A percentile compares a stretch with the other conserved stretches of the same genome.
Conservation (phyloP, 2,888 invertebrate species). For the Euproctis similis region DNA sequence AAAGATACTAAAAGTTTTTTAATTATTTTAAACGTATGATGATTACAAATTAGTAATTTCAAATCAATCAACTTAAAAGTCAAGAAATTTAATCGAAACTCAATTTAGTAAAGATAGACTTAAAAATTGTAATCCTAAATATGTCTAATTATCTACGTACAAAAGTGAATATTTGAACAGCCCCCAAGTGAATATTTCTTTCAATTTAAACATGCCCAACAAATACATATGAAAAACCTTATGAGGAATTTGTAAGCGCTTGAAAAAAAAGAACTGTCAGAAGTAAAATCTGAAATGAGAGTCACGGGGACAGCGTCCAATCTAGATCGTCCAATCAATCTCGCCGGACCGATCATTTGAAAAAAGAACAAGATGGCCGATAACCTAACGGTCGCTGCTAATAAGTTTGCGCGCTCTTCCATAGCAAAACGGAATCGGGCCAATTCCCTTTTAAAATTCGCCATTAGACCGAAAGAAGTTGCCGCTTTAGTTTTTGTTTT, state of each 20-base stretch:
- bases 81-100: no score
- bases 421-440: slow-evolving; percentile 61
- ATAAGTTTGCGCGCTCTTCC: slow-evolving; percentile 72
- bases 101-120: no score
- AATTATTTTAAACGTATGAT: no score
- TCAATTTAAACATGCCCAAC: no score
- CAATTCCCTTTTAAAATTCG: slow-evolving; percentile 37
- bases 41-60: no score
- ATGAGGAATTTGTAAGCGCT: slow-evolving; percentile 10
- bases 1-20: no score
- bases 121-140: no score
- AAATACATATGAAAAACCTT: no score
- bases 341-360: slow-evolving; percentile 45
- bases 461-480: slow-evolving; percentile 33
- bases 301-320: slow-evolving; percentile 51
- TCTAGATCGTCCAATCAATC: slow-evolving; percentile 59
- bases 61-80: no score
- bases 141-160: no score
- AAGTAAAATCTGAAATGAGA: slow-evolving; percentile 43
- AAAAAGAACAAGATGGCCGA: slow-evolving; percentile 57
- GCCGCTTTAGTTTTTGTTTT: slow-evolving; percentile 1
- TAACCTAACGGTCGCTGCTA: slow-evolving; percentile 40
- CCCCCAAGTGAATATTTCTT: no score
- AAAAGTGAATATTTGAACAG: no score
- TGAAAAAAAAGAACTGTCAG: slow-evolving; percentile 8